Evolutionary conservation across 2,888 invertebrate species (phyloP).

Genomic region (Marronus borbonicus): DNA sequence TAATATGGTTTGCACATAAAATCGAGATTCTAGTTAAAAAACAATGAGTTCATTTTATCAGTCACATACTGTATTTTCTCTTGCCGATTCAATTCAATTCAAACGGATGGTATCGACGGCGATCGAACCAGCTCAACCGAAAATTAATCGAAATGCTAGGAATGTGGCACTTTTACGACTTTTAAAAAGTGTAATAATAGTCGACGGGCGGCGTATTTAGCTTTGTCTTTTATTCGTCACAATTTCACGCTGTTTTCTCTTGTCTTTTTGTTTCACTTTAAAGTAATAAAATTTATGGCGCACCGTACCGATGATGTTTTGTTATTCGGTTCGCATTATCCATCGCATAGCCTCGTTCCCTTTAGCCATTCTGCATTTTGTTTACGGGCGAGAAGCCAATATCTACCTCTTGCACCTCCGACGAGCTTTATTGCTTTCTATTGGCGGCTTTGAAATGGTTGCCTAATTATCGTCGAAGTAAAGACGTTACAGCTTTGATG

Average conservation of each 20-base stretch:
- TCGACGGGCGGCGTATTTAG: conserved; percentile 47
- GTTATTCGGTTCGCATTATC: conserved; percentile 34
- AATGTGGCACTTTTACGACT: conserved; percentile 34
- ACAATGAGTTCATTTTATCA: no score
- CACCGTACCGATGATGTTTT: conserved; percentile 24
- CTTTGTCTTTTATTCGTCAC: conserved; percentile 51
- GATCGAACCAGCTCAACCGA: not conserved
- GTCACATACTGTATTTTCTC: no score
- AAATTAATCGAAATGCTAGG: conserved; percentile 29
- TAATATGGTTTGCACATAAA: no score
- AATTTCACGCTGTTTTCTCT: conserved; percentile 51
- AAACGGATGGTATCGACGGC: no score
- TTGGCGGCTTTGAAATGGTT: conserved; percentile 35
- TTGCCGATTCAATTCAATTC: no score
- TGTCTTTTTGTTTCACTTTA: conserved; percentile 52
- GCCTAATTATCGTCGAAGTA: conserved; percentile 43
- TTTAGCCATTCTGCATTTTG: conserved; percentile 22
- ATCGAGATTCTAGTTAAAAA: no score
- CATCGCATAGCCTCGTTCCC: not conserved
- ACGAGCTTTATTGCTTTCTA: conserved; percentile 46
- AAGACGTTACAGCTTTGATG: conserved; percentile 38
- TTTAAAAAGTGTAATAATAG: conserved; percentile 46
- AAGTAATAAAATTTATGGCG: conserved; percentile 49
- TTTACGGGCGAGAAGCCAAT: conserved; percentile 10
- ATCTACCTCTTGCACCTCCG: conserved; percentile 18